A percentile compares a stretch with the other conserved stretches of the same genome.
phyloP scores from a whole-genome alignment of 2,113 vertebrate genomes.

The Tachysurus fulvidraco region DNA sequence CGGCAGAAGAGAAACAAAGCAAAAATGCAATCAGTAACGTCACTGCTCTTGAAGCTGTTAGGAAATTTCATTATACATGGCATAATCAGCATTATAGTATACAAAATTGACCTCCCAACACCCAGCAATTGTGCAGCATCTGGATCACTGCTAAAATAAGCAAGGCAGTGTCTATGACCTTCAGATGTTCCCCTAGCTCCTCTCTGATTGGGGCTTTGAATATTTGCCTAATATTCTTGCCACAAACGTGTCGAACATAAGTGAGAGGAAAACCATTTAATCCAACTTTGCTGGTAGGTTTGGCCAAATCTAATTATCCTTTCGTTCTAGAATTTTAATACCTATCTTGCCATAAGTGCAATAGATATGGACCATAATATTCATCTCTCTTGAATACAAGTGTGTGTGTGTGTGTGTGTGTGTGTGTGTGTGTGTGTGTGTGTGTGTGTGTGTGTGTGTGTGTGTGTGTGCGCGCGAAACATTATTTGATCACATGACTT shows the following conservation, averaged over 20 bases:
- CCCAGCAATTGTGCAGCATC: background rate
- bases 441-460: background rate
- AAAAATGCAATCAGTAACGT: background rate
- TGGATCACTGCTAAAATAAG: slow-evolving; percentile 18
- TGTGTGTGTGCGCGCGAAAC: background rate
- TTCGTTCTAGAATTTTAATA: slow-evolving; percentile 21
- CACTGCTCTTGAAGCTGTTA: background rate
- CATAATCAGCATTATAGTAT: background rate
- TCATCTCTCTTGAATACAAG: background rate
- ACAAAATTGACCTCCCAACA: slow-evolving; percentile 1
- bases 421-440: no score
- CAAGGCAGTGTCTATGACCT: slow-evolving; percentile 41
- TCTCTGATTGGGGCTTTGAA: slow-evolving; percentile 46
- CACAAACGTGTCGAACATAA: slow-evolving; percentile 36
- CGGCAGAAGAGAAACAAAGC: background rate
- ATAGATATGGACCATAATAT: slow-evolving; percentile 10
- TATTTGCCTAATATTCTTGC: slow-evolving; percentile 53
- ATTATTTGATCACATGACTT: slow-evolving; percentile 16
- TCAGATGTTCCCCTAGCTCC: slow-evolving; percentile 41
- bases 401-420: background rate
- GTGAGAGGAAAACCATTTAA: slow-evolving; percentile 32
- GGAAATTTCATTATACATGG: background rate
- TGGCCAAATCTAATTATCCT: slow-evolving; percentile 34
- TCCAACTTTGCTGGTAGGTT: slow-evolving; percentile 34
- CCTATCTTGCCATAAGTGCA: slow-evolving; percentile 12